Evolutionary conservation across 2,797 vertebrate genomes (phyloP), one percentile per base, ranked within the genome.

Genomic region (Dendrocincla tyrannina): DNA sequence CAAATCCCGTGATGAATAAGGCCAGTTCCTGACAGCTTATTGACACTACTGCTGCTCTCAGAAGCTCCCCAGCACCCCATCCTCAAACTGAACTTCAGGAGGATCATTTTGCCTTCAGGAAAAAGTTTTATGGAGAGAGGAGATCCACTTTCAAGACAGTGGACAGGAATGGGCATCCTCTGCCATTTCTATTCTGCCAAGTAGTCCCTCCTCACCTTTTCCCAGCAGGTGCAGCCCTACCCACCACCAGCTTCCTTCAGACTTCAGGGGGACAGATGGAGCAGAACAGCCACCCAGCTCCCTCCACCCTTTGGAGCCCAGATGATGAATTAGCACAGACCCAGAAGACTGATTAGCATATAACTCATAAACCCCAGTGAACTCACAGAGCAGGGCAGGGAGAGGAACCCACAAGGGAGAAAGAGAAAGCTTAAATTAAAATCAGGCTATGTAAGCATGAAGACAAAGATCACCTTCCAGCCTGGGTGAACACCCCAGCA

Each of bases 341-440:
- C 5, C 20, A 68, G 58, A 59, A 87, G 89, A 68, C 25, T 62
- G 87, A 94, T 95, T 52, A 95, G 19, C 79, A 76, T 41, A 85
- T 47, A 92, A 81, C 82, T 94, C 89, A 77, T 89, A 88, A 91
- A 94, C 74, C 24, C 37, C 81, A 41, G 23, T 55, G 73, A 95
- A 89, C 50, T 77, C 23, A 2, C 16, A 25, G 73, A 81, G 59
- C 58, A 62, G 58, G 85, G 79, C 94, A 90, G 55, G 62, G 44
- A 92, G 33, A 70, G 28, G 82, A 78, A 28, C 47, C 39, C 76
- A 19, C 24, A 11, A 23, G 50, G 76, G 79, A 81, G 44, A 67
- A 73, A 49, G 28, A 55, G 73, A 88, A 95, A 89, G 6, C 3
- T 89, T 95, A 88, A 93, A 93, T 96, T 89, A 93, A 88, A 95